Evolutionary conservation across 2,888 invertebrate species (phyloP).

Genomic region (Hyposoter didymator): DNA sequence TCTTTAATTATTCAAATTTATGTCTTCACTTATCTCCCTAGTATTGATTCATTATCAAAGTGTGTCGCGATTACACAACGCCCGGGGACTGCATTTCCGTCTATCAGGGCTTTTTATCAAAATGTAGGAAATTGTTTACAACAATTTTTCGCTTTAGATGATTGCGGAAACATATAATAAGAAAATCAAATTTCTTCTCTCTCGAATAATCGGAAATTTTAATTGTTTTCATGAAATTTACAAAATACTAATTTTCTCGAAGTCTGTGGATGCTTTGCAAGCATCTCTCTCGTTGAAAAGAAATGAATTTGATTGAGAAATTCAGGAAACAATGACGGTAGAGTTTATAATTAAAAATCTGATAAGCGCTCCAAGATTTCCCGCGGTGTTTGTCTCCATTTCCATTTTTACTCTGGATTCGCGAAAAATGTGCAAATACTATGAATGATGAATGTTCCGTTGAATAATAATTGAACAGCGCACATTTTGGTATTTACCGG

Average conservation of each 20-base stretch:
- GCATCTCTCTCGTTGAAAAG: too few species aligned
- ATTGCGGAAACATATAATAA: too few species aligned
- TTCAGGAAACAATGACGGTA: neutral
- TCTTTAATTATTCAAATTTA: constrained; percentile 37
- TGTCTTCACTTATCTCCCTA: constrained; percentile 32
- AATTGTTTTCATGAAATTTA: too few species aligned
- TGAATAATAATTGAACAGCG: neutral
- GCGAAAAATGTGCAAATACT: neutral
- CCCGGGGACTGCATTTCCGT: neutral
- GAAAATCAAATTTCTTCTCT: too few species aligned
- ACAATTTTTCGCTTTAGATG: neutral
- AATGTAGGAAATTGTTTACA: neutral
- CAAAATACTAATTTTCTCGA: too few species aligned
- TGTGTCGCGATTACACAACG: constrained; percentile 26
- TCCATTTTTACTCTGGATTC: neutral
- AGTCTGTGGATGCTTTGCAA: too few species aligned
- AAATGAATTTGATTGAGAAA: too few species aligned
- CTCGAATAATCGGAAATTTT: too few species aligned
- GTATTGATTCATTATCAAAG: constrained; percentile 40
- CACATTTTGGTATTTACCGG: neutral
- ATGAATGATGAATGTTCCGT: neutral
- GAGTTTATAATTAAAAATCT: too few species aligned
- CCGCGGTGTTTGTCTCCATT: neutral
- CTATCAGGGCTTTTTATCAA: neutral
- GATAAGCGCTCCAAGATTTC: neutral